Evolutionary conservation across 1,140 invertebrate genomes (phyloP).

Genomic region (Euura saliciscinereae): DNA sequence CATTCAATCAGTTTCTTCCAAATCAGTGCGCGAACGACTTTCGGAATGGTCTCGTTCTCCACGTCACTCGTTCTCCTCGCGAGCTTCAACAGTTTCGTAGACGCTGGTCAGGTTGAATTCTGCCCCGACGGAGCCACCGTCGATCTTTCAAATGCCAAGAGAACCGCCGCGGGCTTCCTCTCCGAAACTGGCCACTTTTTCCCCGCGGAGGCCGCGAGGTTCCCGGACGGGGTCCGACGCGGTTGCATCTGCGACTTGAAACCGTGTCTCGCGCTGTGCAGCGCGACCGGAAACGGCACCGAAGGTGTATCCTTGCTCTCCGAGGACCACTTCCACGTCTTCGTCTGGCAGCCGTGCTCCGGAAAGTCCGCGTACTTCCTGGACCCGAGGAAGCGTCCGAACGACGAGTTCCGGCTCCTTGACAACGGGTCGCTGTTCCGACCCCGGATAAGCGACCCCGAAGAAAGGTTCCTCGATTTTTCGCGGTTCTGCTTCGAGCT

Average conservation of each 20-base stretch:
- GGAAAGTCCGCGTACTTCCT: neutral
- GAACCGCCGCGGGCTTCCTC: neutral
- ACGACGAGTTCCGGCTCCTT: neutral
- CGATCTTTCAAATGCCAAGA: neutral
- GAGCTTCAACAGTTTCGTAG: no score
- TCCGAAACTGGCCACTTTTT: neutral
- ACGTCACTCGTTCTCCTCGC: no score
- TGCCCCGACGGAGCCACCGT: neutral
- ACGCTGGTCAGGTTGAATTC: no score
- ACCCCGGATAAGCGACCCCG: neutral
- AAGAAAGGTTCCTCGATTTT: neutral
- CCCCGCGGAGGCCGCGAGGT: neutral
- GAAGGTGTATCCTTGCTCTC: neutral
- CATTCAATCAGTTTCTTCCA: no score
- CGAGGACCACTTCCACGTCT: neutral
- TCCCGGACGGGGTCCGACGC: neutral
- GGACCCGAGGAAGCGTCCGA: neutral
- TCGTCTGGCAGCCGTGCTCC: neutral
- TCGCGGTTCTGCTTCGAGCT: neutral
- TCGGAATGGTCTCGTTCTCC: no score
- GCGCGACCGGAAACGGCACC: neutral
- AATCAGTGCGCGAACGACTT: no score
- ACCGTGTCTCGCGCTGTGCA: neutral
- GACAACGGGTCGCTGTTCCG: neutral
- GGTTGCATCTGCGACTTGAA: neutral